phyloP scores from a whole-genome alignment of 2,797 vertebrate species.

The Sardinella longiceps region DNA sequence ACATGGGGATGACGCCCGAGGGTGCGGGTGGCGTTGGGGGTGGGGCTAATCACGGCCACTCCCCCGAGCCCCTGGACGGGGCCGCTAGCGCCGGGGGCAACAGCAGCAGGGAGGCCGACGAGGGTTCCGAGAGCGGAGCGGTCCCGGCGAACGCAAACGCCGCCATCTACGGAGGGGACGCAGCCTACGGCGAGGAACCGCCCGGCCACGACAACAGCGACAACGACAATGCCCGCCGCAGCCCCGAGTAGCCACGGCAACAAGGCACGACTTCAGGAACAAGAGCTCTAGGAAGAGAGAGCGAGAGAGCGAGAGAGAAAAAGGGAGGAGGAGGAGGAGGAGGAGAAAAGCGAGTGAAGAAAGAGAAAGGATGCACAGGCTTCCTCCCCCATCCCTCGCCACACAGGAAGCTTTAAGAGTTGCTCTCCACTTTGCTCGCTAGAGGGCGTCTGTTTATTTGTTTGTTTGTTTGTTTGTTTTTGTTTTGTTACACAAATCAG shows the following conservation, averaged over 20 bases:
- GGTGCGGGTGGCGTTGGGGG: slow-evolving; percentile 62
- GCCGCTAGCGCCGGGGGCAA: slow-evolving; percentile 48
- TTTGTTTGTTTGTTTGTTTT: no score
- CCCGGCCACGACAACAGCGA: slow-evolving; percentile 63
- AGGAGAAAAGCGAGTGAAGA: background rate
- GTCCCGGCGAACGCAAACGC: slow-evolving; percentile 49
- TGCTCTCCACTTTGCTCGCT: slow-evolving; percentile 62
- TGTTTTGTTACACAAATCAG: slow-evolving; percentile 59
- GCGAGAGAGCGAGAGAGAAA: background rate
- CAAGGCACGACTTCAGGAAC: slow-evolving; percentile 74
- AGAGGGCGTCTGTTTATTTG: no score
- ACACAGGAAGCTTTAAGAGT: slow-evolving; percentile 75
- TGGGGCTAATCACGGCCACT: slow-evolving; percentile 83
- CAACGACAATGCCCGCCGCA: slow-evolving; percentile 75
- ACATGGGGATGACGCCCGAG: slow-evolving; percentile 81
- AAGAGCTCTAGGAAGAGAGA: background rate
- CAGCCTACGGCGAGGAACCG: slow-evolving; percentile 73
- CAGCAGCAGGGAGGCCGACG: slow-evolving; percentile 77
- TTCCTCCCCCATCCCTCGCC: slow-evolving; percentile 27
- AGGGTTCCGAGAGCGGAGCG: slow-evolving; percentile 81
- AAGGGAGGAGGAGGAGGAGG: background rate
- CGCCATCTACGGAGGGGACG: slow-evolving; percentile 79
- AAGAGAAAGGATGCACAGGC: no score
- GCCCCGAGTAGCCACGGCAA: slow-evolving; percentile 73
- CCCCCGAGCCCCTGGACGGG: slow-evolving; percentile 87